Evolutionary conservation across 1,140 invertebrate genomes (phyloP).

Genomic region (Sycophila sp.): DNA sequence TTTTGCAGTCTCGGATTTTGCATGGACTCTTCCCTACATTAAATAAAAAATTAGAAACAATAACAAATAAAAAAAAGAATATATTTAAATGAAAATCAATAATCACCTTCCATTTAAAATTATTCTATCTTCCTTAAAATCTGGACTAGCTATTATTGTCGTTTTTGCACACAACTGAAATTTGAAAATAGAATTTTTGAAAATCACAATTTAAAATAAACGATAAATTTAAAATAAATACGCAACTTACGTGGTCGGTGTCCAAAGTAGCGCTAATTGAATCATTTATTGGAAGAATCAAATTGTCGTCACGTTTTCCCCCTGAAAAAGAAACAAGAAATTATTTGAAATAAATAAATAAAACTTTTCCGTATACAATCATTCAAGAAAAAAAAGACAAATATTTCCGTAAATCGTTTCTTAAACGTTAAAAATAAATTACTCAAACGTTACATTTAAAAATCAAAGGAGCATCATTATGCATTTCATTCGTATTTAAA

Average conservation of each 20-base stretch:
- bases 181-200: conserved; percentile 36
- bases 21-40: conserved; percentile 76
- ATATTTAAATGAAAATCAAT: background rate
- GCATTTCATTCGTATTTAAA: no score
- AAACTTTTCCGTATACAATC: no score
- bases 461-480: background rate
- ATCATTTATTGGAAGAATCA: conserved; percentile 97
- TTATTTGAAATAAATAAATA: background rate
- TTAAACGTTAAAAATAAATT: no score
- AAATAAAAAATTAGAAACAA: conserved; percentile 44
- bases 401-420: no score
- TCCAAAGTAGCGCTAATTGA: conserved; percentile 93
- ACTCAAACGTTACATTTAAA: no score
- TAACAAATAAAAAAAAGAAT: background rate
- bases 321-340: conserved; percentile 75
- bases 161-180: conserved; percentile 89
- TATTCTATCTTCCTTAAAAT: conserved; percentile 81
- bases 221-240: conserved; percentile 38
- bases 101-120: conserved; percentile 87
- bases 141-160: conserved; percentile 77
- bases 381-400: no score
- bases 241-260: conserved; percentile 76
- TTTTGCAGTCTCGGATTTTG: conserved; percentile 79
- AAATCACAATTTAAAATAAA: conserved; percentile 5
- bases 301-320: conserved; percentile 93